Evolutionary conservation across 2,888 invertebrate genomes (phyloP), one percentile per base, ranked within the genome.

Genomic region (Limnephilus rhombicus): DNA sequence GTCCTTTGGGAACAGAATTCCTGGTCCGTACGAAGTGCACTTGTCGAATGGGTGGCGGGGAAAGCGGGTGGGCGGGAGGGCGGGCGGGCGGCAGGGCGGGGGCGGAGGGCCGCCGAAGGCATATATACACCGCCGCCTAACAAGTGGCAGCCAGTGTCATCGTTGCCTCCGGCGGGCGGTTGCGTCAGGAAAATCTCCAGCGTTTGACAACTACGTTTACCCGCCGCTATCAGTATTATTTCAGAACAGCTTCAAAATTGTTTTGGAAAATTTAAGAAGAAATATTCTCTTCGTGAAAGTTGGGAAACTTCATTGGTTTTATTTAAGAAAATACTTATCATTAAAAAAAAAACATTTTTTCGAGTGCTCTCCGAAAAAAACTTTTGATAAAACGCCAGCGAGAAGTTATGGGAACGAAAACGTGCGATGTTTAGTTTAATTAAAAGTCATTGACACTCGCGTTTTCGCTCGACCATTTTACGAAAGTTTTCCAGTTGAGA

Each of bases 51-150:
- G 49, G 1, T n/a, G 45, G 45, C 18, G 9, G 29, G 0, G 68
- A n/a, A n/a, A n/a, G n/a, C n/a, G 13, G 29, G 85, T 13, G 87
- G 86, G 81, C 12, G 80, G 91, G 90, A 53, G 83, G 68, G 85
- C 15, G 87, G 91, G 80, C 31, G 34, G 80, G 34, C 82, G 31
- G 53, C 37, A 80, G 80, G 53, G 85, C 86, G 91, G 86, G 91
- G 80, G 68, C 37, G 91, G 90, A 68, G 85, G 68, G 34, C 37
- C 80, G 41, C 68, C 31, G 87, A 87, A 80, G 86, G 91, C 91
- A 91, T 91, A 91, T 91, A 91, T 91, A 91, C 91, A 82, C 91
- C 91, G 91, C 88, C 91, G 83, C 91, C 82, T 85, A 91, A 91
- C 91, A 91, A 91, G 91, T 91, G 91, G 91, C 91, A 81, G 86